Conservation (phyloP, 1,140 invertebrate genomes). For the Triops longicaudatus region DNA sequence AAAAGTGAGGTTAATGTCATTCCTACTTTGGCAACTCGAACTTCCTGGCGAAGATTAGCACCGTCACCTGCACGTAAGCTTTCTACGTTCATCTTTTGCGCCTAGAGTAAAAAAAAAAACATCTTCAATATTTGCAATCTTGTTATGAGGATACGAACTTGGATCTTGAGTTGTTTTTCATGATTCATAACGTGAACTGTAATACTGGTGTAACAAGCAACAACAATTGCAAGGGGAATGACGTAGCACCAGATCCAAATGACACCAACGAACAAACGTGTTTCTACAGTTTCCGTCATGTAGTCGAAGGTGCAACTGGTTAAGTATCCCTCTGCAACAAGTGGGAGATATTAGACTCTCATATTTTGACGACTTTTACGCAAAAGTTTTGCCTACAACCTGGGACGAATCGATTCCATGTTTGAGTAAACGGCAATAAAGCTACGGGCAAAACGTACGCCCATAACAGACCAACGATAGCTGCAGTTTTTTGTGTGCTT, state of each 20-base stretch:
- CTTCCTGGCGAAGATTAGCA: slow-evolving; percentile 30
- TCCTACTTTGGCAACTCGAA: slow-evolving; percentile 34
- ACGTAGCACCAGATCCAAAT: slow-evolving; percentile 71
- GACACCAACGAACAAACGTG: slow-evolving; percentile 57
- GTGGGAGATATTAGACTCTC: slow-evolving; percentile 29
- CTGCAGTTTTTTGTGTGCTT: slow-evolving; percentile 56
- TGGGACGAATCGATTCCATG: slow-evolving; percentile 73
- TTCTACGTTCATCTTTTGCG: slow-evolving; percentile 38
- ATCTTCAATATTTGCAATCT: background rate
- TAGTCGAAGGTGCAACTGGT: slow-evolving; percentile 78
- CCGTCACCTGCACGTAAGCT: slow-evolving; percentile 33
- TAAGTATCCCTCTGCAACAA: slow-evolving; percentile 67
- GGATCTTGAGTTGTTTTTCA: slow-evolving; percentile 69
- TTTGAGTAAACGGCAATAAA: slow-evolving; percentile 60
- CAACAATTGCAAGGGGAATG: slow-evolving; percentile 65
- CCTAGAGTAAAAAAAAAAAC: slow-evolving; percentile 29
- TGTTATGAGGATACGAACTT: slow-evolving; percentile 38
- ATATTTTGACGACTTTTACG: no score
- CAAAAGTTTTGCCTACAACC: slow-evolving; percentile 39
- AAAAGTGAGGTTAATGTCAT: slow-evolving; percentile 34
- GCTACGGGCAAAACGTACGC: slow-evolving; percentile 68
- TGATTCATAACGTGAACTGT: slow-evolving; percentile 75
- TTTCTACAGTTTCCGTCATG: slow-evolving; percentile 63
- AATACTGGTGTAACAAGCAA: slow-evolving; percentile 77
- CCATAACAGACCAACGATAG: slow-evolving; percentile 66